phyloP scores from a whole-genome alignment of 2,113 vertebrate genomes.

The Thamnophis sirtalis region DNA sequence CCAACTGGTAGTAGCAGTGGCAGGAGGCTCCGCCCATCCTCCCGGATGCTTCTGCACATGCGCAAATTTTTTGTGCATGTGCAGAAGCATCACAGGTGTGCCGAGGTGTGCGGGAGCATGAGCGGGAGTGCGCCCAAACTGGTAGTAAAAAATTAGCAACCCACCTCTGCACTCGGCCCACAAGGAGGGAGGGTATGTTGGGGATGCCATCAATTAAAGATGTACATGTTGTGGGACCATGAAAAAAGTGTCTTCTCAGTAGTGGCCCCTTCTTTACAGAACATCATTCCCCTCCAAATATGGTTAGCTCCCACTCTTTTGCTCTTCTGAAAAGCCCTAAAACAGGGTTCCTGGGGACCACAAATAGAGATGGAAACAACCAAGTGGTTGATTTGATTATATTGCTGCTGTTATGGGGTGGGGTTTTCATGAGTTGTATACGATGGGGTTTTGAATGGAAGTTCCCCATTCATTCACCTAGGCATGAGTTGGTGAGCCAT shows the following conservation, averaged over 20 bases:
- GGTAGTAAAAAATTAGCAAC: too few relatives aligned
- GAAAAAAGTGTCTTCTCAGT: background rate
- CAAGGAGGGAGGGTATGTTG: background rate
- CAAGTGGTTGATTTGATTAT: background rate
- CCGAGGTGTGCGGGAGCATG: too few relatives aligned
- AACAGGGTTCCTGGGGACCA: background rate
- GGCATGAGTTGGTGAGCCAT: background rate
- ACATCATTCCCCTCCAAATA: background rate
- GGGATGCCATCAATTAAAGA: background rate
- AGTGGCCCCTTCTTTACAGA: background rate
- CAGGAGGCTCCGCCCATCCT: too few relatives aligned
- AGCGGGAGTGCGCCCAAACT: too few relatives aligned
- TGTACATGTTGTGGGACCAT: background rate
- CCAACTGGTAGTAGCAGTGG: too few relatives aligned
- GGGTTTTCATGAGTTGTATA: background rate
- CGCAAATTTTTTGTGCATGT: too few relatives aligned
- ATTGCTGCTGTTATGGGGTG: background rate
- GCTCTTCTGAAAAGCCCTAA: background rate
- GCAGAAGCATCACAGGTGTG: too few relatives aligned
- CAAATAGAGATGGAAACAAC: background rate
- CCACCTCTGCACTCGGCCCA: background rate
- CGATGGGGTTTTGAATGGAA: background rate
- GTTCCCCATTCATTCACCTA: background rate
- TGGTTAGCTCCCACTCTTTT: background rate
- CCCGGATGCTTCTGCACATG: too few relatives aligned